A percentile compares a stretch with the other conserved stretches of the same genome.
Evolutionary conservation across 35 echinoderm and acorn worm genomes (phyloP).

Genomic region (Ptychodera flava): DNA sequence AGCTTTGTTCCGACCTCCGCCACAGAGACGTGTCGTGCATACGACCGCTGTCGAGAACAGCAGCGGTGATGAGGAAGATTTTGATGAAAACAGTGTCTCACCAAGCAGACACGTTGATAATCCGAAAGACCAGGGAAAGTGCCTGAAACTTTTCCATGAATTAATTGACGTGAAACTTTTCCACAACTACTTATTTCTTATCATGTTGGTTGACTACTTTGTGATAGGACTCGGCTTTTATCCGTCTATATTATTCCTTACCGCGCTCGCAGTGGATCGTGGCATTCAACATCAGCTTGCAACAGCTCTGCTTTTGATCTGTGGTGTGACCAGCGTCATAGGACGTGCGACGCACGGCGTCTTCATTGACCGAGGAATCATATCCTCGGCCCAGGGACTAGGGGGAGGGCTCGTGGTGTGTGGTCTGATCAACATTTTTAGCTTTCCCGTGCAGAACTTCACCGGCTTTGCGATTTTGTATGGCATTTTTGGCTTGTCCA

Average conservation of each 20-base stretch:
- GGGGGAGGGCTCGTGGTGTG: not conserved
- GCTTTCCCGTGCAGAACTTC: not conserved
- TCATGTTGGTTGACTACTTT: not conserved
- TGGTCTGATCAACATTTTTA: not conserved
- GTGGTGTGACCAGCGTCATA: conserved; percentile 17
- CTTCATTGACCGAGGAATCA: conserved; percentile 3
- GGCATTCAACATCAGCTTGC: not conserved
- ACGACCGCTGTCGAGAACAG: not conserved
- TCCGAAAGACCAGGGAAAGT: not conserved
- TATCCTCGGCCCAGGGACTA: not conserved
- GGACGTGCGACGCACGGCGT: conserved; percentile 8
- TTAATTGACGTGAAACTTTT: not conserved
- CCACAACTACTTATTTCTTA: not conserved
- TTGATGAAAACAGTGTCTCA: not conserved
- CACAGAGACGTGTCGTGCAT: not conserved
- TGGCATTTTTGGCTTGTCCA: not conserved
- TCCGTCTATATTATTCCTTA: not conserved
- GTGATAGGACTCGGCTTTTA: not conserved
- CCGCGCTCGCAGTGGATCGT: not conserved
- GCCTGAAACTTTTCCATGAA: not conserved
- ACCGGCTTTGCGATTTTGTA: not conserved
- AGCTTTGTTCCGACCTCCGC: not conserved
- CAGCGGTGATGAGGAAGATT: not conserved
- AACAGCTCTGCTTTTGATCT: not conserved
- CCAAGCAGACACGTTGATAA: too few species aligned